Percentiles rank a stretch among this genome's conserved stretches.
Conservation (phyloP, 2,113 vertebrate genomes). For the Heterocephalus glaber region DNA sequence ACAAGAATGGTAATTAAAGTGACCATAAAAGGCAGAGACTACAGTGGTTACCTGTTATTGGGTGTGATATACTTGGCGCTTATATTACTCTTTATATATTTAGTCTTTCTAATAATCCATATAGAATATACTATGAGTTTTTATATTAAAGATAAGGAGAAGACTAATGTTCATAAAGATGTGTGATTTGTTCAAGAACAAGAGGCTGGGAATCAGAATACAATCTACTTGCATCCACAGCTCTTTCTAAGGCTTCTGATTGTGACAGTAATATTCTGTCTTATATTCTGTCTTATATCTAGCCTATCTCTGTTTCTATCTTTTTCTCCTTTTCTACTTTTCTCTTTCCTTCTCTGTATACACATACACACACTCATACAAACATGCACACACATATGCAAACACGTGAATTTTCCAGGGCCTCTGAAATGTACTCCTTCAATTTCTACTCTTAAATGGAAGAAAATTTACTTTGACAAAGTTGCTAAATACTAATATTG, state of each 20-base stretch:
- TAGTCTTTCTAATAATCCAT: background rate
- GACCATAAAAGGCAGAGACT: background rate
- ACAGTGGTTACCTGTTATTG: background rate
- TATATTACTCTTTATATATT: background rate
- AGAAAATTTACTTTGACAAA: slow-evolving; percentile 17
- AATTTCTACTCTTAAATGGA: background rate
- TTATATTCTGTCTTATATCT: too few species aligned
- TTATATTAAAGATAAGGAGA: background rate
- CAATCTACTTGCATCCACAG: background rate
- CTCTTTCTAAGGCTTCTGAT: background rate
- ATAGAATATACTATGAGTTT: background rate
- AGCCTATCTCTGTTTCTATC: background rate
- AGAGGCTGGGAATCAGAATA: background rate
- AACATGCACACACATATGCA: background rate
- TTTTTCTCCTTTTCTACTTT: background rate
- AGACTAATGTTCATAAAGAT: background rate
- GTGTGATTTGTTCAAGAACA: background rate
- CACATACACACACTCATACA: background rate
- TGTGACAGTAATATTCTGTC: background rate
- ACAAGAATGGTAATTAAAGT: background rate
- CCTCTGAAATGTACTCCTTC: background rate
- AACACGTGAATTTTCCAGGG: background rate
- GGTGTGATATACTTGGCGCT: background rate
- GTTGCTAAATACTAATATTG: background rate
- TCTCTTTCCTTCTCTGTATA: too few species aligned